Base-by-base conservation (phyloP, 2,888 invertebrate species). In the Hetaerina titia region DNA sequence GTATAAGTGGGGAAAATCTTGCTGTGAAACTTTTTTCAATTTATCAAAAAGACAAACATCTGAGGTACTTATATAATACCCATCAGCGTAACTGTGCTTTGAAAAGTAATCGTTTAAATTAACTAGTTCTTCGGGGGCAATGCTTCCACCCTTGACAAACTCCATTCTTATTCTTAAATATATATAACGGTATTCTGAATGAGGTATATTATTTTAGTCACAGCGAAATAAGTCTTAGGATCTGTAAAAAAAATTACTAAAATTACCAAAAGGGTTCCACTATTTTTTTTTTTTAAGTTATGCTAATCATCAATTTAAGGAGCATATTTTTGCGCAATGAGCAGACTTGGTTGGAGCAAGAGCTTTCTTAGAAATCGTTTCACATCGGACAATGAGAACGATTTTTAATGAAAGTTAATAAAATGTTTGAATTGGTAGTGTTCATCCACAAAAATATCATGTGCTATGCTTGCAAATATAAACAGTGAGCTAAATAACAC, bases 31-130 rank as follows among this genome's bases (percentile, higher is more conserved):
- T 81, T 89, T 88, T 95, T 95, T 94, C 17, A 96, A 60, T 7
- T 95, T 95, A 90, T 95, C 95, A 94, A 95, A 96, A 7, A 96
- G 95, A 69, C 95, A 95, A 60, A 95, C 90, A 95, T 96, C 96
- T 90, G 95, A 95, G 95, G 96, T 95, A 89, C 96, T 96, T 45
- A 96, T 95, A 89, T 95, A 95, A 95, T 95, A 96, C 19, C 96
- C 96, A 92, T 95, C 95, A 81, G 96, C 94, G 94, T 96, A 96
- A 95, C 96, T 96, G 90, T 95, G 95, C 56, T 96, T 95, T 8
- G 96, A 95, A 87, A 96, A 95, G 95, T 95, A 95, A 11, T 63
- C 95, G 95, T 96, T 95, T 90, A 96, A 95, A 45, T 95, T 95
- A 64, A 95, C 95, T n/a, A 96, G 92, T 92, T 96, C 95, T 94